phyloP scores from a whole-genome alignment of 2,888 invertebrate genomes.

The Drosophila neotestacea region DNA sequence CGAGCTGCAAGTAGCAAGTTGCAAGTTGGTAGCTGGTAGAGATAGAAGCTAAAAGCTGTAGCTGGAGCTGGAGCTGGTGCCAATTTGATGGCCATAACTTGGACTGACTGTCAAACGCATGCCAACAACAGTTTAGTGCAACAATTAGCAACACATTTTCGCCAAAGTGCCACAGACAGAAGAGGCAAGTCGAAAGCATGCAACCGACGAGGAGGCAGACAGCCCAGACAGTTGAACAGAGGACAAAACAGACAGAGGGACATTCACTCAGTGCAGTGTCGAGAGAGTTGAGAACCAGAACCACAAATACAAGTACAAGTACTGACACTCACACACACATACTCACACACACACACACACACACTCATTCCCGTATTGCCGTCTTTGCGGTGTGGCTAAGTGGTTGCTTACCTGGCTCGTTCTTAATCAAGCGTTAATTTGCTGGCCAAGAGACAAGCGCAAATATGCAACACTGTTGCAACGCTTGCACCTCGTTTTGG shows the following conservation, averaged over 20 bases:
- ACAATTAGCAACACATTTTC: constrained; percentile 80
- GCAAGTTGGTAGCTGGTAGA: constrained; percentile 3
- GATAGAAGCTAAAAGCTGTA: constrained; percentile 3
- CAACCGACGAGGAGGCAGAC: constrained; percentile 1
- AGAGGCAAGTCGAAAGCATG: constrained; percentile 14
- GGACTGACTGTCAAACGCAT: constrained; percentile 79
- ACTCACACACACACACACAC: background rate
- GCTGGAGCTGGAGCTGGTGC: constrained; percentile 39
- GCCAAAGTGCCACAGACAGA: constrained; percentile 67
- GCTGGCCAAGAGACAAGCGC: constrained; percentile 55
- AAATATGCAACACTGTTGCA: constrained; percentile 50
- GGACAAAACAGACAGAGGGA: background rate
- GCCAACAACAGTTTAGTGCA: constrained; percentile 79
- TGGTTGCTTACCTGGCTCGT: constrained; percentile 39
- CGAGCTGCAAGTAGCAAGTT: constrained; percentile 1
- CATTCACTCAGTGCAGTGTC: constrained; percentile 4
- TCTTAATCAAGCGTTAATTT: constrained; percentile 77
- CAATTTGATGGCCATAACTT: constrained; percentile 61
- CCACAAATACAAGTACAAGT: constrained; percentile 31
- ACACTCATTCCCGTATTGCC: background rate
- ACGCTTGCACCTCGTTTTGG: constrained; percentile 13
- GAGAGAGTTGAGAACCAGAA: constrained; percentile 18
- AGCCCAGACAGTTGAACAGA: constrained; percentile 5
- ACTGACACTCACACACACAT: background rate
- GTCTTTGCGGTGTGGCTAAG: constrained; percentile 43